phyloP scores from a whole-genome alignment of 2,888 invertebrate species.

The Myopa testacea region DNA sequence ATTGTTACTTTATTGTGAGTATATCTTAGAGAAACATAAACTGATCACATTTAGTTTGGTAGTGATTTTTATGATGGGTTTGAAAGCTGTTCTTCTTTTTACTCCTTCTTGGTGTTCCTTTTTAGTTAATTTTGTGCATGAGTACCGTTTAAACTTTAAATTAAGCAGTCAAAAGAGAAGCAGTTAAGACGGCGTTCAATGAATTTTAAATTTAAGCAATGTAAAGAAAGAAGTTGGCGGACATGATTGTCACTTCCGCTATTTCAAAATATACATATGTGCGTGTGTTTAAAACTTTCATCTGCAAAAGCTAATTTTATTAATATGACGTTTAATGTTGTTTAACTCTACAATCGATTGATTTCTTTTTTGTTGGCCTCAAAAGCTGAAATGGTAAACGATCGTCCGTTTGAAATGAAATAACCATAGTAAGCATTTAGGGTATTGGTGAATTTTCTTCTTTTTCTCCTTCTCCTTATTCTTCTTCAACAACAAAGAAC shows the following conservation, averaged over 20 bases:
- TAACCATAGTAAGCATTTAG: too few relatives aligned
- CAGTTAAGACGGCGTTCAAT: neutral
- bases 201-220: slow-evolving; percentile 21
- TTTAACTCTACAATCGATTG: neutral
- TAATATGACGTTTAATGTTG: neutral
- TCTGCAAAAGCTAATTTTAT: neutral
- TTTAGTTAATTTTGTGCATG: neutral
- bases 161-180: neutral
- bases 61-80: neutral
- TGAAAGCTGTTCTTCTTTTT: neutral
- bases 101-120: neutral
- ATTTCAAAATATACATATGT: neutral
- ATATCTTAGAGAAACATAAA: too few relatives aligned
- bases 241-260: slow-evolving; percentile 1
- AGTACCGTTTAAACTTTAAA: neutral
- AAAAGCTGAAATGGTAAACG: too few relatives aligned
- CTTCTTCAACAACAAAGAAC: too few relatives aligned
- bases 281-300: neutral
- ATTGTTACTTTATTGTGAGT: too few relatives aligned
- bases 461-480: too few relatives aligned
- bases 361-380: too few relatives aligned
- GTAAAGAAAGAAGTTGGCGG: neutral
- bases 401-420: too few relatives aligned
- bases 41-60: neutral
- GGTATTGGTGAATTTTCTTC: too few relatives aligned